A percentile compares a stretch with the other conserved stretches of the same genome.
Conservation (phyloP, 2,888 invertebrate species). For the Drosophila nr. medialis region DNA sequence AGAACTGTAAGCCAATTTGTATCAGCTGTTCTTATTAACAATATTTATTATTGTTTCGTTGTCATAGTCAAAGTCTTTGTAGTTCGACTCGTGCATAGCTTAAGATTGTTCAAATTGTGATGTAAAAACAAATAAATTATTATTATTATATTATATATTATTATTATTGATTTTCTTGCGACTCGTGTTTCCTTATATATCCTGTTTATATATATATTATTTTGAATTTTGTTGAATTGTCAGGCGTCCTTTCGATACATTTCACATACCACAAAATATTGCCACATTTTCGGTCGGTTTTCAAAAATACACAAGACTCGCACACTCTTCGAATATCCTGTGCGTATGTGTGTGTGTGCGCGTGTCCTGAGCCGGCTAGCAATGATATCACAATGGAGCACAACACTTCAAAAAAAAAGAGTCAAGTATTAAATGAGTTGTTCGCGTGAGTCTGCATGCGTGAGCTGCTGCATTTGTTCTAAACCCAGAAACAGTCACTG, state of each 20-base stretch:
- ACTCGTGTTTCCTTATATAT: background rate
- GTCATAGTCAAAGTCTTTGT: background rate
- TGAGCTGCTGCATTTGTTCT: slow-evolving; percentile 67
- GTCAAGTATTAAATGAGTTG: background rate
- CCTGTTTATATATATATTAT: background rate
- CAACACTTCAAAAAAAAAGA: slow-evolving; percentile 25
- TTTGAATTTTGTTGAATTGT: background rate
- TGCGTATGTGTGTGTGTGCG: background rate
- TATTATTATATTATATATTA: background rate
- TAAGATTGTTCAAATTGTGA: background rate
- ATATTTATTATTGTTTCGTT: background rate
- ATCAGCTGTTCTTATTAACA: background rate
- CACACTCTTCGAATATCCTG: slow-evolving; percentile 7
- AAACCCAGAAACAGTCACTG: slow-evolving; percentile 59
- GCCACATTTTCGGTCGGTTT: slow-evolving; percentile 45
- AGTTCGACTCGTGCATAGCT: background rate
- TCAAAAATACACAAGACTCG: background rate
- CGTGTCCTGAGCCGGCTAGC: slow-evolving; percentile 7
- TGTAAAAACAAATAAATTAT: background rate
- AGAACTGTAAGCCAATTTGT: background rate
- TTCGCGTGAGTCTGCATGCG: slow-evolving; percentile 40
- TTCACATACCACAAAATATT: slow-evolving; percentile 64
- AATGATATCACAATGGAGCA: slow-evolving; percentile 5
- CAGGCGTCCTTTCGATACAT: background rate
- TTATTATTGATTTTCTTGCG: background rate